Conservation (phyloP, 2,888 invertebrate species). For the Drosophila monieri region DNA sequence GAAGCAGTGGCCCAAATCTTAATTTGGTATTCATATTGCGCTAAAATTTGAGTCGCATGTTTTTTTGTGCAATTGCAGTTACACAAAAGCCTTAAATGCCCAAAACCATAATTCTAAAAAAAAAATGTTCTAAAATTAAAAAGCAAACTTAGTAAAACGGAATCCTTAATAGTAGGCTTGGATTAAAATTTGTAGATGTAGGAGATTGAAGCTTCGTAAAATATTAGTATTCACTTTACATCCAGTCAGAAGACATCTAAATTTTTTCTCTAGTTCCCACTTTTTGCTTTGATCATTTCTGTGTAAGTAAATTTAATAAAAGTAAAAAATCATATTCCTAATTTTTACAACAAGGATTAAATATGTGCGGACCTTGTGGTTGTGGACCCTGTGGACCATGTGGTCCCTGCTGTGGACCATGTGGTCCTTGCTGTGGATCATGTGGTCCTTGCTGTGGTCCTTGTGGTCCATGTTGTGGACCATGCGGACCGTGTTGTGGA, state of each 20-base stretch:
- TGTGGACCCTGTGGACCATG: conserved; percentile 35
- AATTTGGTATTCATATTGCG: too few relatives aligned
- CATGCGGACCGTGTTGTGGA: conserved; percentile 5
- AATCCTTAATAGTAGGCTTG: background rate
- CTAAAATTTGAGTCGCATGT: too few relatives aligned
- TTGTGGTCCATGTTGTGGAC: conserved; percentile 8
- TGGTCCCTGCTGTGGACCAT: background rate
- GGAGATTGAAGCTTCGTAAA: background rate
- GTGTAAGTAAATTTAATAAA: background rate
- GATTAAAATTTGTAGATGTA: background rate
- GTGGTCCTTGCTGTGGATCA: conserved; percentile 41
- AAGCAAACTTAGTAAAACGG: background rate
- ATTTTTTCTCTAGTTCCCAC: background rate
- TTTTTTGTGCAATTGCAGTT: too few relatives aligned
- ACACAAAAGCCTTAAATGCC: too few relatives aligned
- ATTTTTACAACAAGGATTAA: background rate
- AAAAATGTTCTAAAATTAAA: background rate
- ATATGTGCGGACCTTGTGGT: background rate
- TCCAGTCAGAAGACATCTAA: background rate
- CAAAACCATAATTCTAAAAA: background rate
- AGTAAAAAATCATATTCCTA: background rate
- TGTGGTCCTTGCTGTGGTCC: conserved; percentile 2
- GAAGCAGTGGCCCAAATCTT: too few relatives aligned
- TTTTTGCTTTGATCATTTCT: background rate
- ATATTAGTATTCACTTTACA: background rate